Conservation (phyloP, 2,113 vertebrate species). For the Gila orcuttii region DNA sequence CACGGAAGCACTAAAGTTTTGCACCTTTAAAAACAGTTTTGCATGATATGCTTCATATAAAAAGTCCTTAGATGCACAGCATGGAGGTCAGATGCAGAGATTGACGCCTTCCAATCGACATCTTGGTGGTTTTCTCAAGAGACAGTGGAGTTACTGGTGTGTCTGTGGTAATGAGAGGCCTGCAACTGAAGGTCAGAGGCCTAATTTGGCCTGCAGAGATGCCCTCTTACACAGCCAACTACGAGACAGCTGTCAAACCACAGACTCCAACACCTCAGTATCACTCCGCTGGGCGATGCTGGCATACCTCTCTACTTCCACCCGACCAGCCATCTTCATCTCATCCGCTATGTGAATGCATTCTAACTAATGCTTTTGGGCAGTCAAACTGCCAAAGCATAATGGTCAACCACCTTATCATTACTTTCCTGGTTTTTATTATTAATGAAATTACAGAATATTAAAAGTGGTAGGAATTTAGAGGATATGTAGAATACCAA, state of each 20-base stretch:
- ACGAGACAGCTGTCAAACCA: conserved; percentile 83
- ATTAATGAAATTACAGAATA: background rate
- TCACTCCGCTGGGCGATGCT: conserved; percentile 76
- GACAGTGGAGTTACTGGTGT: conserved; percentile 29
- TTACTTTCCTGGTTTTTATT: background rate
- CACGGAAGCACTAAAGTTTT: background rate
- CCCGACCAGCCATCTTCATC: conserved; percentile 54
- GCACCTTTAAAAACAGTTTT: background rate
- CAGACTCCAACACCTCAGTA: conserved; percentile 90
- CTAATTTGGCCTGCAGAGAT: conserved; percentile 90
- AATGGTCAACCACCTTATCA: background rate
- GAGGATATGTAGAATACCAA: too few relatives aligned
- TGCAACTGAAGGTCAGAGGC: conserved; percentile 82
- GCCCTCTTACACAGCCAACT: conserved; percentile 79
- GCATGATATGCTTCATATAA: background rate
- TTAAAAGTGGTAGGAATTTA: too few relatives aligned
- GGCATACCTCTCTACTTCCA: conserved; percentile 75
- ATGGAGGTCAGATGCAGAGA: background rate
- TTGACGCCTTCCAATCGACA: background rate
- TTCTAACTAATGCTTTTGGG: background rate
- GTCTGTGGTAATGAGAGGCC: conserved; percentile 48
- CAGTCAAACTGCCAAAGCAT: background rate
- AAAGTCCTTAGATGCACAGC: background rate
- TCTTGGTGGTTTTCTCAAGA: background rate
- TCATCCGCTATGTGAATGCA: background rate